Base-by-base conservation (phyloP, 2,113 vertebrate genomes). In the Vulpes ferrilata region DNA sequence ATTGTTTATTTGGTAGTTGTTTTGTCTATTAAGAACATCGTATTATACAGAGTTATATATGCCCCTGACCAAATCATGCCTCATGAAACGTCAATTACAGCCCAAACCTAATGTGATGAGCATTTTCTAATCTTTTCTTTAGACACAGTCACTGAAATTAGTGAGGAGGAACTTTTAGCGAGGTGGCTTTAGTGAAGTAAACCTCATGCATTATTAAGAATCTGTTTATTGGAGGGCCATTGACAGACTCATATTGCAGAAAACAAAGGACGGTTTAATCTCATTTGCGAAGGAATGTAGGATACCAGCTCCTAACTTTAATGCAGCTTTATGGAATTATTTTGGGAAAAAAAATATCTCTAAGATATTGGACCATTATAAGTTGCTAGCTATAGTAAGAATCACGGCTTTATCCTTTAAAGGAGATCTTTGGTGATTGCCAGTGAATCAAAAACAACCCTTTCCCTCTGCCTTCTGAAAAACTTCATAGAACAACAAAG, bases 51-150 rank as follows among this genome's bases (percentile, higher is more conserved):
- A 80, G 79, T 87, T 73, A 88, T 96, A 51, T 78, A 55, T 30
- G 51, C 35, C 60, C 23, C 48, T 79, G 51, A 57, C 80, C 11
- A 9, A 86, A 38, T 92, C 79, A 43, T 2, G 4, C 57, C 55
- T 76, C 85, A 60, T 90, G 78, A 92, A 81, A 93, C 71, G 25
- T 69, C 43, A 80, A 84, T 88, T 93, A 60, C 0, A 86, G 64
- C 64, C 15, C n/a, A 64, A 71, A 51, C 25, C 17, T 82, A 86
- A 88, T 35, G 48, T 86, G 38, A 92, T 95, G 38, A 83, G 35
- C 27, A 79, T 89, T 96, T 95, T 93, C 69, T 95, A 38, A 85
- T 88, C 71, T 48, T 95, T 96, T 73, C 51, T 11, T 93, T 92
- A 88, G 59, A 76, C 35, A 57, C n/a, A 76, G 79, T 81, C 48